Conservation (phyloP, 2,797 vertebrate species). For the Acanthopagrus latus region DNA sequence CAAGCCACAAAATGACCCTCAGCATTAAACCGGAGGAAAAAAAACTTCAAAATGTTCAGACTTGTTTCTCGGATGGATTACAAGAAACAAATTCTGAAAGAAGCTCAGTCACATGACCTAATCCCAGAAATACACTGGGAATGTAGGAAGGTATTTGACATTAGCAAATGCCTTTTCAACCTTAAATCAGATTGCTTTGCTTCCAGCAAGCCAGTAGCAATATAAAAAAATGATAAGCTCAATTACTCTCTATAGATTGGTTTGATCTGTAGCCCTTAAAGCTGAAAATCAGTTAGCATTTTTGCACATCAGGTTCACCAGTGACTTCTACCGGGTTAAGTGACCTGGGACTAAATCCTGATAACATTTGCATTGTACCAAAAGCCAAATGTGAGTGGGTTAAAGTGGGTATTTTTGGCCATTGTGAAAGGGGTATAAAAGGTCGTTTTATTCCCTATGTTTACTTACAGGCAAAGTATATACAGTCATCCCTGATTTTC, state of each 20-base stretch:
- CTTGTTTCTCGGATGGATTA: slow-evolving; percentile 67
- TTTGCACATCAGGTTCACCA: no score
- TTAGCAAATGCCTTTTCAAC: slow-evolving; percentile 18
- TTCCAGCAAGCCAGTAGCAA: slow-evolving; percentile 24
- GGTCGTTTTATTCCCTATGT: no score
- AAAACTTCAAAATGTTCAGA: slow-evolving; percentile 17
- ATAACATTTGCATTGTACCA: no score
- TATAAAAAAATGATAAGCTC: not conserved
- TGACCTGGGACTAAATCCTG: no score
- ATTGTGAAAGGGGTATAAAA: no score
- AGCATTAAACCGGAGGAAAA: slow-evolving; percentile 7
- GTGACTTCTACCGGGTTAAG: no score
- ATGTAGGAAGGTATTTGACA: slow-evolving; percentile 5
- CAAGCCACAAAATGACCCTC: slow-evolving; percentile 48
- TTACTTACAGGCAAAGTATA: no score
- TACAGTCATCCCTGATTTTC: no score
- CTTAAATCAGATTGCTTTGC: slow-evolving; percentile 22
- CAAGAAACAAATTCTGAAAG: slow-evolving; percentile 44
- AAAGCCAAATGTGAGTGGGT: no score
- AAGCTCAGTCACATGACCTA: slow-evolving; percentile 47
- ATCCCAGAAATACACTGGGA: slow-evolving; percentile 41
- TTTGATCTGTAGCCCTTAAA: no score
- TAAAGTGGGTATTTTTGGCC: no score
- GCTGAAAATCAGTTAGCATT: no score
- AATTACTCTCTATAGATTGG: not conserved